These are phyloP conservation scores for Rhabdornis inornatus DNA, from an alignment of 2,113 vertebrate genomes.

Conservation along the genomic window DNA sequence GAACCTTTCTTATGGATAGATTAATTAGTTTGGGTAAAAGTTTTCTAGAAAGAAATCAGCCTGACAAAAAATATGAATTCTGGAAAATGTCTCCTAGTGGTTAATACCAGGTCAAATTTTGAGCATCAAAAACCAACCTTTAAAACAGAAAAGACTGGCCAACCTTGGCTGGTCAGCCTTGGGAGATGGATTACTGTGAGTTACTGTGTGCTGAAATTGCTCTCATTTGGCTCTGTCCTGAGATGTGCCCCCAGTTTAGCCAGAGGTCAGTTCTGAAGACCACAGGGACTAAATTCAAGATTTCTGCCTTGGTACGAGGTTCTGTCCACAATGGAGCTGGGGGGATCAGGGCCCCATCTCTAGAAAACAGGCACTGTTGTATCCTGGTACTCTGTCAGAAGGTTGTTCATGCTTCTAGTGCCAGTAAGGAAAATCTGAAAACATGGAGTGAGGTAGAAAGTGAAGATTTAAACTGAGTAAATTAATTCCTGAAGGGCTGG, in stretches of 20 bases:
- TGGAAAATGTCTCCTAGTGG: background rate
- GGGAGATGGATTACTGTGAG: background rate
- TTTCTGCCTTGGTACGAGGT: accelerated
- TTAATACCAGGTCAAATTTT: background rate
- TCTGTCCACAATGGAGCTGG: background rate
- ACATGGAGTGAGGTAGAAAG: background rate
- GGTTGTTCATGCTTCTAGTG: background rate
- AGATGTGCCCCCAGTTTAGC: background rate
- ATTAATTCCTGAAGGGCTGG: background rate
- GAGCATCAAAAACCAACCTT: background rate
- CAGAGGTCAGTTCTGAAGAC: background rate
- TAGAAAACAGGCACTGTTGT: background rate
- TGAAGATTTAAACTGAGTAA: background rate
- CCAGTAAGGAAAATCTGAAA: background rate
- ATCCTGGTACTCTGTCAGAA: background rate
- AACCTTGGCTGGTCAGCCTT: background rate
- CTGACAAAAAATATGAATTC: background rate
- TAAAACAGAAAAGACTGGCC: background rate
- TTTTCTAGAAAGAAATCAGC: background rate
- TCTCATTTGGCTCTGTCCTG: background rate
- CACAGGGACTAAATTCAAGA: background rate
- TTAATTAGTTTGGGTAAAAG: background rate
- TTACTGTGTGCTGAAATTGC: background rate
- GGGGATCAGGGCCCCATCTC: background rate
- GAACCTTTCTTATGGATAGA: background rate